Conservation (phyloP, 2,888 invertebrate species). For the Caenorhabditis imperialis region DNA sequence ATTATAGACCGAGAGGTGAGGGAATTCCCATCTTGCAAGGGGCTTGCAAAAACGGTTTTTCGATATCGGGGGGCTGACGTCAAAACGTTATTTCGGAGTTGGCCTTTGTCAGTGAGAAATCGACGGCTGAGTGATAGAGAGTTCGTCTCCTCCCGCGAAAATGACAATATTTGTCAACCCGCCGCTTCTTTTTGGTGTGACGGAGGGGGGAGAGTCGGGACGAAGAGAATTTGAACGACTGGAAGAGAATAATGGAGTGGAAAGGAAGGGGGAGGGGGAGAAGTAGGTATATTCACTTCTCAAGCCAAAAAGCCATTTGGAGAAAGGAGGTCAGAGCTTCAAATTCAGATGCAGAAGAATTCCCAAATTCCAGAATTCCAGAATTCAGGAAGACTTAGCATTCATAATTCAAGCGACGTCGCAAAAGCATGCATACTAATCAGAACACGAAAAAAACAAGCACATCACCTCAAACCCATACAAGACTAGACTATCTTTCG, state of each 20-base stretch:
- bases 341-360: too few species aligned
- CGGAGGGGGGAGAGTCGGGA: neutral
- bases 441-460: too few species aligned
- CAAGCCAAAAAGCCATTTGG: too few species aligned
- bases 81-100: conserved; percentile 26
- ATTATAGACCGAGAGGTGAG: too few species aligned
- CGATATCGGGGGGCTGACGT: conserved; percentile 34
- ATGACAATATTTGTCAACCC: conserved; percentile 46
- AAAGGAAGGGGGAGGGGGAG: neutral
- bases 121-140: conserved; percentile 33
- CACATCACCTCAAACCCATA: too few species aligned
- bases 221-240: conserved; percentile 1
- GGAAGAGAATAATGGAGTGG: too few species aligned
- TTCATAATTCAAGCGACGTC: too few species aligned
- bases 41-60: conserved; percentile 35
- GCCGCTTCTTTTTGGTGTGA: too few species aligned
- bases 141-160: conserved; percentile 13
- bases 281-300: neutral
- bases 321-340: too few species aligned
- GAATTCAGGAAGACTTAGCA: too few species aligned
- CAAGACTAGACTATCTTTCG: conserved; percentile 34
- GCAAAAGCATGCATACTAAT: neutral
- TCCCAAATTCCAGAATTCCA: conserved; percentile 14
- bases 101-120: conserved; percentile 38
- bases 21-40: conserved; percentile 14